Evolutionary conservation across 2,797 vertebrate genomes (phyloP).

Genomic region (Amniataba percoides): DNA sequence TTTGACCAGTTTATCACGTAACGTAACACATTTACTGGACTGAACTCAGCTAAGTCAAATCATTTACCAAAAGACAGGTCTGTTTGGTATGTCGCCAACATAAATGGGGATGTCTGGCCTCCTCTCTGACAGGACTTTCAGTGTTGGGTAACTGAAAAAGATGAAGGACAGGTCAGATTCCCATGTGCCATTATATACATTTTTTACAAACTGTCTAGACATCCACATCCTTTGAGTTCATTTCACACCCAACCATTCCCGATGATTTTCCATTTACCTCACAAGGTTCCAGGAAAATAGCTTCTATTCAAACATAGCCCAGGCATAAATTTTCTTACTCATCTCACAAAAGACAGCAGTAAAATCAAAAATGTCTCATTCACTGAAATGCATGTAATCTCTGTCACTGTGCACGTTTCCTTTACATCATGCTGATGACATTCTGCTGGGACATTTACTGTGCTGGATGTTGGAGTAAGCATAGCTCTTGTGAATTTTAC

Average conservation of each 20-base stretch:
- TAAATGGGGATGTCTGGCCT: constrained; percentile 86
- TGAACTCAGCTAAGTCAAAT: background rate
- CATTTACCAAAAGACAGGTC: constrained; percentile 87
- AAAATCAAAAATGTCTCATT: too few relatives aligned
- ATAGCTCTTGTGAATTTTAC: background rate
- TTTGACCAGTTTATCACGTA: background rate
- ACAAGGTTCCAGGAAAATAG: too few relatives aligned
- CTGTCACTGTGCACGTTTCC: too few relatives aligned
- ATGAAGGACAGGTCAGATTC: background rate
- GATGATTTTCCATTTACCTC: too few relatives aligned
- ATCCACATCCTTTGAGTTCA: background rate
- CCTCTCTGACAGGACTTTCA: constrained; percentile 79
- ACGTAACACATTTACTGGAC: background rate
- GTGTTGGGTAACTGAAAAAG: constrained; percentile 84
- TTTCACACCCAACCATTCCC: too few relatives aligned
- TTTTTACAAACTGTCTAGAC: background rate
- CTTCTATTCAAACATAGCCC: too few relatives aligned
- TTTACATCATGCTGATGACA: too few relatives aligned
- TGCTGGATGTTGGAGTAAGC: background rate
- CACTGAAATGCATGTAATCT: background rate
- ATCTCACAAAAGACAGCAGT: too few relatives aligned
- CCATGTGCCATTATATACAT: background rate
- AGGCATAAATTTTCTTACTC: too few relatives aligned
- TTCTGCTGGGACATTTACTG: too few relatives aligned
- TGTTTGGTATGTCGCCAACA: constrained; percentile 84